Base-by-base conservation (phyloP, 2,113 vertebrate genomes). In the Thryonomys swinderianus region DNA sequence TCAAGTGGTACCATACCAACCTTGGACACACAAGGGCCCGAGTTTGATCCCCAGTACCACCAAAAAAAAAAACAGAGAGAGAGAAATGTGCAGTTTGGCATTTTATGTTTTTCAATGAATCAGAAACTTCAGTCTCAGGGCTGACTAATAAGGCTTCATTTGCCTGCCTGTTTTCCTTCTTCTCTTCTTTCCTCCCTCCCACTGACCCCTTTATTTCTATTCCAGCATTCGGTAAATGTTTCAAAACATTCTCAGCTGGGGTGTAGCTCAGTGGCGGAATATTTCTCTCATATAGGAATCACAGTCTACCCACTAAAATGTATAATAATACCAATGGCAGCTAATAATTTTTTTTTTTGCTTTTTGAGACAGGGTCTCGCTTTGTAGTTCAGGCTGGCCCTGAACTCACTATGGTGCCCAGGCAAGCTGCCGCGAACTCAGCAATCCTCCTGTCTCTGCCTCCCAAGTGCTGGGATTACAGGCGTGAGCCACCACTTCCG, bases 261-360 rank as follows among this genome's bases (percentile, higher is more conserved):
- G 57, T 40, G 34, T 37, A 59, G 79, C 23, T 40, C 53, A 55
- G 32, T 21, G 20, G 34, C 57, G n/a, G 48, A n/a, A n/a, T 34
- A 30, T 20, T 53, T 94, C 64, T 91, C 30, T 95, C 27, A 34
- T 40, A 17, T 80, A 84, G 45, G 67, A 95, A 83, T 91, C 57
- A 85, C 34, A 85, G 34, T 80, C 40, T 94, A 80, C 73, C 67
- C 61, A 92, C 80, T 83, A 67, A 81, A 45, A 57, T 69, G 17
- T 57, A 84, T 86, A 82, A 85, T 78, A 91, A 88, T 80, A 94
- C 78, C 64, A 71, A 74, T 83, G 30, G 10, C 64, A 59, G 20
- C 71, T 81, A 86, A 27, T 85, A 92, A 89, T 86, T 62, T 67
- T n/a, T n/a, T n/a, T n/a, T n/a, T n/a, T n/a, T n/a, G n/a, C n/a